Conservation (phyloP, 2,888 invertebrate genomes). For the Drosophila affinis region DNA sequence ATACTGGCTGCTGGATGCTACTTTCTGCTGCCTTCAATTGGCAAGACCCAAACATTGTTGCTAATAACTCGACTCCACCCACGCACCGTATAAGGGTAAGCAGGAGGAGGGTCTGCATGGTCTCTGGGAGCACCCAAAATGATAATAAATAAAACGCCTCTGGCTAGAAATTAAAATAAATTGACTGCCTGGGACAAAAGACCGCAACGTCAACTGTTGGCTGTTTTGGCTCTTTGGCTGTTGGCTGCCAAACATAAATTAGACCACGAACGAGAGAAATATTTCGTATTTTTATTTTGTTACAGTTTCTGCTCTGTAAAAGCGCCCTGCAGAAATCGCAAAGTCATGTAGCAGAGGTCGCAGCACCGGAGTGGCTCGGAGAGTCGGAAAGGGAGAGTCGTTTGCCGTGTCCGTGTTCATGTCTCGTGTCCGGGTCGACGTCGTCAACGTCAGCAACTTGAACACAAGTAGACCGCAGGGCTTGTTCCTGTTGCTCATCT, state of each 20-base stretch:
- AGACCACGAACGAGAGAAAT: conserved; percentile 44
- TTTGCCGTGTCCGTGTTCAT: conserved; percentile 32
- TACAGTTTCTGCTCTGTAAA: conserved; percentile 41
- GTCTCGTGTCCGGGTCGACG: conserved; percentile 22
- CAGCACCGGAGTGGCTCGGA: conserved; percentile 22
- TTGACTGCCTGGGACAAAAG: conserved; percentile 69
- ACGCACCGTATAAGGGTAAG: conserved; percentile 10
- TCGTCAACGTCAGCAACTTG: conserved; percentile 51
- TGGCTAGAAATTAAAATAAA: conserved; percentile 78
- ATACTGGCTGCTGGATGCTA: not conserved
- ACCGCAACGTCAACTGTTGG: conserved; percentile 55
- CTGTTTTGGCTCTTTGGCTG: conserved; percentile 9
- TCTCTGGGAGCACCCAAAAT: conserved; percentile 48
- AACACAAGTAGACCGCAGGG: conserved; percentile 62
- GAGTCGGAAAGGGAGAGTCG: not conserved
- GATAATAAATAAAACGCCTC: conserved; percentile 78
- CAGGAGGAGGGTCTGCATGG: not conserved
- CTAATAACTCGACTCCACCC: conserved; percentile 62
- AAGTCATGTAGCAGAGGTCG: conserved; percentile 65
- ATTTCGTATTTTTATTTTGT: conserved; percentile 40
- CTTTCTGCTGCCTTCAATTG: conserved; percentile 38
- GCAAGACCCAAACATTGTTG: conserved; percentile 60
- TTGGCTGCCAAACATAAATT: conserved; percentile 50
- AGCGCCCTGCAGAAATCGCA: conserved; percentile 70
- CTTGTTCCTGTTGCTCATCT: conserved; percentile 63